Base-by-base conservation (phyloP, 2,797 vertebrate genomes). In the Paramormyrops hopkinsi region DNA sequence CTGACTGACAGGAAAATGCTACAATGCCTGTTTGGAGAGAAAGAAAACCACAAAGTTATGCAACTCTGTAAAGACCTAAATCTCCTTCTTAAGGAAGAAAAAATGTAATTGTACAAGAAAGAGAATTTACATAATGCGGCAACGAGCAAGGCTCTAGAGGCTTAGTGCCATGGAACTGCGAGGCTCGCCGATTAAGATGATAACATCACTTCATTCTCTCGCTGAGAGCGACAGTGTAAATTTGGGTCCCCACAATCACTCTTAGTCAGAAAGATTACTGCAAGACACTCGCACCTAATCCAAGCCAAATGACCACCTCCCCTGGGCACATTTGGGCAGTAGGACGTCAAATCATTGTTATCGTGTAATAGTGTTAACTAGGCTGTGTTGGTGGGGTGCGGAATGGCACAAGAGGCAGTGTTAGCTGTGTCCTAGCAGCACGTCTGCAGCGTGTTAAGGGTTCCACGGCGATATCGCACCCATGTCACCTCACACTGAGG, bases 251-350 rank as follows among this genome's bases (percentile, higher is more conserved):
- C 46, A 59, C 62, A 33, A 83, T 29, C 87, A 88, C 69, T 48
- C 86, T 41, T 88, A 33, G 51, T 53, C 88, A 88, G 29, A 83
- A 86, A 88, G 89, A 62, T 88, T 62, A 89, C 44, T 48, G 76
- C 25, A 19, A 82, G 88, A 82, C 53, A 87, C 86, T 88, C 83
- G 73, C 87, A 88, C 59, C 29, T 83, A 86, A 90, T 90, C 89
- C 90, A 85, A 90, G 88, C 89, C 90, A 88, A 84, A 84, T 87
- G 79, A 89, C 87, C n/a, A 62, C n/a, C 56, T n/a, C 51, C 76
- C 17, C 89, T 56, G 69, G 88, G 79, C 3, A 37, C 41, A 88
- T 29, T 51, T 84, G 48, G 25, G 48, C 46, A 82, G 29, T 19
- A 19, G 41, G 41, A 82, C 7, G 65, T 37, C 29, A 73, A 73